Base-by-base conservation (phyloP, 1,140 invertebrate species). In the Habropoda laboriosa region DNA sequence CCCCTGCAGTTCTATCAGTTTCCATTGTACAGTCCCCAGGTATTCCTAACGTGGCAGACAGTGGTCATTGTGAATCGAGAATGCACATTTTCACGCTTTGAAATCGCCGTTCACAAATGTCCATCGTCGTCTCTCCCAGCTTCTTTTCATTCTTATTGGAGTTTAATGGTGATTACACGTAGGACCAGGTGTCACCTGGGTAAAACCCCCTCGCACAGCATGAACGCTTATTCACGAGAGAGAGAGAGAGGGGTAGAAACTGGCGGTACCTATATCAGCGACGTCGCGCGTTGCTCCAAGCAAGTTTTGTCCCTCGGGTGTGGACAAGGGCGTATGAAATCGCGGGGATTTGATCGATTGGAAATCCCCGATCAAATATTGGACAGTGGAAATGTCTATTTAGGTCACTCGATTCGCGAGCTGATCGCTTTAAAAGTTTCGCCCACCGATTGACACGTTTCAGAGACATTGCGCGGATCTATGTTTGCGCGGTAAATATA, bases 161-260 rank as follows among this genome's bases (percentile, higher is more conserved):
- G 58, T 84, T 85, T 84, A 85, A 84, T 84, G 57, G 49, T 63
- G 72, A 84, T 70, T 77, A 67, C 77, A 77, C 47, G 78, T 42
- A 49, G 72, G 55, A 77, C 61, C 57, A 77, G 73, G 73, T 84
- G 80, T 78, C 75, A 79, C 61, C n/a, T n/a, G n/a, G n/a, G n/a
- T n/a, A n/a, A n/a, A n/a, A n/a, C n/a, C n/a, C n/a, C n/a, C n/a
- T n/a, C n/a, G n/a, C n/a, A n/a, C n/a, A n/a, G n/a, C n/a, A n/a
- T n/a, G n/a, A n/a, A 64, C 35, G 53, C 75, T 80, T 84, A 83
- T 66, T 83, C 60, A 64, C 70, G 81, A 73, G 16, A 40, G 42
- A 32, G 42, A 55, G 55, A 35, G 27, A 8, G 13, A 32, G 63
- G 40, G n/a, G n/a, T n/a, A n/a, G n/a, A n/a, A n/a, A n/a, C n/a